Conservation (phyloP, 2,797 vertebrate species). For the Toxotes lorentzi region DNA sequence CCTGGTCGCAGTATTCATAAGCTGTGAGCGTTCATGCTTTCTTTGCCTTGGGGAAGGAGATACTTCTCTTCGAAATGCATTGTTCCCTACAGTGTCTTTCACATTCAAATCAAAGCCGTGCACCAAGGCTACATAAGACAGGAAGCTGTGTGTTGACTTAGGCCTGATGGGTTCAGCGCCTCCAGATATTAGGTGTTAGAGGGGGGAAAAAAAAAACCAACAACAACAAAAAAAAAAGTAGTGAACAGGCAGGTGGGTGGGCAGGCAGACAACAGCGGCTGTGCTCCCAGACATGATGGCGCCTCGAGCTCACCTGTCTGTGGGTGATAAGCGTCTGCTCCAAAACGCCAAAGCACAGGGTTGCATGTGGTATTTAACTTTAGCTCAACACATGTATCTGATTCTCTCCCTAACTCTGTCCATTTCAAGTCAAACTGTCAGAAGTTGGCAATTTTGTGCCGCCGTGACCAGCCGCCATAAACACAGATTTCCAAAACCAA, state of each 20-base stretch:
- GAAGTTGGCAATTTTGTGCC: neutral
- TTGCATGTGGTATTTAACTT: slow-evolving; percentile 41
- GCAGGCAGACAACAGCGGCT: slow-evolving; percentile 39
- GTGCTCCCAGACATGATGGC: slow-evolving; percentile 65
- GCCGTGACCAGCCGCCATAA: neutral
- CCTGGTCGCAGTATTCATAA: neutral
- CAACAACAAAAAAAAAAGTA: neutral
- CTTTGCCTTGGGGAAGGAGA: neutral
- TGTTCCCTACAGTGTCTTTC: slow-evolving; percentile 12
- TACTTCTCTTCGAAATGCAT: neutral
- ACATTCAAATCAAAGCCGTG: slow-evolving; percentile 38
- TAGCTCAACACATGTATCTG: slow-evolving; percentile 24
- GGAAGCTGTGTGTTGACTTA: slow-evolving; percentile 24
- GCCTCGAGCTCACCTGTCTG: slow-evolving; percentile 68
- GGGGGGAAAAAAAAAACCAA: neutral
- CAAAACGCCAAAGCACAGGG: slow-evolving; percentile 31
- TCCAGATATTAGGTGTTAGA: slow-evolving; percentile 20
- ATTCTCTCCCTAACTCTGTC: slow-evolving; percentile 14
- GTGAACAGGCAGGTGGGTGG: neutral
- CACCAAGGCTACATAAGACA: slow-evolving; percentile 13
- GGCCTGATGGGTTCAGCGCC: slow-evolving; percentile 40
- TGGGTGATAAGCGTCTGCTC: slow-evolving; percentile 65
- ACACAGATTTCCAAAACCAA: neutral
- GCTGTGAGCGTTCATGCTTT: neutral
- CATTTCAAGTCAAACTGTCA: neutral